Evolutionary conservation across 2,113 vertebrate species (phyloP), one percentile per base, ranked within the genome.

Genomic region (Pomatostomus ruficeps): DNA sequence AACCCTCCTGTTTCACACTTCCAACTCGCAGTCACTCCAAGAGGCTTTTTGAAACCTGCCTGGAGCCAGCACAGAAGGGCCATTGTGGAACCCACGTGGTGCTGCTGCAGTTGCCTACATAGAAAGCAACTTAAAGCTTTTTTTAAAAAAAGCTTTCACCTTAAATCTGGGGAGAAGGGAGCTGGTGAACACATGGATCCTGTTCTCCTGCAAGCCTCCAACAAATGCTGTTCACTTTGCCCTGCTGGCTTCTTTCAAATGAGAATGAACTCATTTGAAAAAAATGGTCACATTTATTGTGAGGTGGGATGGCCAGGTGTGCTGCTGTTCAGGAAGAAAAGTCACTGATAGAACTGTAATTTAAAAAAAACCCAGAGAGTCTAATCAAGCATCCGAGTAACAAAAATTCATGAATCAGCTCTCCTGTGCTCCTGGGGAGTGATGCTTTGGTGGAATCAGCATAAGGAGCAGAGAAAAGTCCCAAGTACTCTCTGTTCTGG

Each of bases 11-110:
- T 97, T 89, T 24, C 58, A 45, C 35, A 3, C 75, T 77, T 71
- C 52, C 67, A 91, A 58, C 93, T 42, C 82, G 12, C 49, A 21
- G 63, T 7, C 48, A 52, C 58, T 88, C 54, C 62, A 43, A 78
- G 63, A 70, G 43, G 54, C 16, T 57, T 72, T 75, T 79, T 70
- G 4, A 54, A 80, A 79, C 85, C 85, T 55, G 63, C 55, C 92
- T 67, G 68, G 52, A 74, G 67, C 72, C 52, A 11, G 81, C 91
- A 96, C 88, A 97, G 94, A 97, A 35, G 78, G n/a, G 31, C 46
- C 91, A 85, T 94, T 97, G 94, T 95, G 85, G 73, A 62, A 24
- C 19, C 46, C 89, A 73, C 1, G 1, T 3, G 61, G 88, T 65
- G 74, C 90, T 14, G 5, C 88, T 71, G 83, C 2, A 18, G 23